A percentile compares a stretch with the other conserved stretches of the same genome.
These are phyloP conservation scores for Anastatus disparis DNA, from an alignment of 1,140 invertebrate genomes.

Conservation along the genomic window DNA sequence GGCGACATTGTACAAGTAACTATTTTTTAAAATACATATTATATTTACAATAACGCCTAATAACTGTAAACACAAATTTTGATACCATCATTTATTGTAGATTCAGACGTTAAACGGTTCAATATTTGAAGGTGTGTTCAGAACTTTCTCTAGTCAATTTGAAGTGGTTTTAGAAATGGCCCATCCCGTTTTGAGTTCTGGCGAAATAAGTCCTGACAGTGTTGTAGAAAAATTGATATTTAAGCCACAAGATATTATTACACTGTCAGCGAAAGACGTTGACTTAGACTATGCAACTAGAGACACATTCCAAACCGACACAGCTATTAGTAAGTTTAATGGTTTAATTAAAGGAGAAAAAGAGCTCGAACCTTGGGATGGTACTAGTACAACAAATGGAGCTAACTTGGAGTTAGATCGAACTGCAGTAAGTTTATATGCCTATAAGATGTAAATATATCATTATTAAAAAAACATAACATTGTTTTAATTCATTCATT, in stretches of 20 bases:
- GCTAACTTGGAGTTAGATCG: constrained; percentile 76
- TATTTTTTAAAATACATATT: constrained; percentile 25
- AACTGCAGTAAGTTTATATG: constrained; percentile 61
- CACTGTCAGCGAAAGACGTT: constrained; percentile 80
- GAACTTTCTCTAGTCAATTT: constrained; percentile 85
- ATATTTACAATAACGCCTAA: too few species aligned
- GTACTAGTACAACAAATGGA: constrained; percentile 71
- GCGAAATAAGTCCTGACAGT: constrained; percentile 73
- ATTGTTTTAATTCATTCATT: not conserved
- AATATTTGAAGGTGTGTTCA: constrained; percentile 87
- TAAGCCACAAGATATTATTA: constrained; percentile 83
- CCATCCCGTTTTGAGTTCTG: constrained; percentile 79
- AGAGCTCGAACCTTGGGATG: constrained; percentile 91
- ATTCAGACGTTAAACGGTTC: constrained; percentile 83
- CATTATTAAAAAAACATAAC: too few species aligned
- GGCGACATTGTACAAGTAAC: constrained; percentile 80
- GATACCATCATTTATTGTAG: constrained; percentile 51
- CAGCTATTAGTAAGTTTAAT: constrained; percentile 76
- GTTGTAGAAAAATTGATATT: constrained; percentile 88
- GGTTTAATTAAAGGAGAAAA: constrained; percentile 79
- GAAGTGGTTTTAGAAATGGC: constrained; percentile 87
- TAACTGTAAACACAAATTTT: too few species aligned
- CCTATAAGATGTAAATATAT: too few species aligned
- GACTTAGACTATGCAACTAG: constrained; percentile 89
- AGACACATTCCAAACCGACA: constrained; percentile 87